Conservation (phyloP, 2,888 invertebrate genomes). For the Apodemia duryi region DNA sequence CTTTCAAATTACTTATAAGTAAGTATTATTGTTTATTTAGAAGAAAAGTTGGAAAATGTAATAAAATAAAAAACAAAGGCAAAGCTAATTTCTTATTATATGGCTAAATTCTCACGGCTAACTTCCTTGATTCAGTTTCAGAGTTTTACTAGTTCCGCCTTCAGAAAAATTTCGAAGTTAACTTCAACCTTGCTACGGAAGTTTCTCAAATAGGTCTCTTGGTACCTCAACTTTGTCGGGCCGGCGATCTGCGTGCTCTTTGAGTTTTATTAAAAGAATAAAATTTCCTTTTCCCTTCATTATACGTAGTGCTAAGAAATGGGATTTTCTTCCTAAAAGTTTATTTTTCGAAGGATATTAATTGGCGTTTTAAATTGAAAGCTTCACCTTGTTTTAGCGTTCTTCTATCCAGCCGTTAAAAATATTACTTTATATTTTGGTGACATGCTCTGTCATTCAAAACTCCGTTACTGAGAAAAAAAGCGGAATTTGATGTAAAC, state of each 20-base stretch:
- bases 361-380: no score
- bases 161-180: conserved; percentile 30
- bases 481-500: conserved; percentile 69
- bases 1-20: no score
- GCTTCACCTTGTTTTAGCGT: no score
- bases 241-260: conserved; percentile 34
- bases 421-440: no score
- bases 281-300: conserved; percentile 26
- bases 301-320: no score
- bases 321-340: no score
- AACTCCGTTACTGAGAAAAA: conserved; percentile 37
- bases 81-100: not conserved
- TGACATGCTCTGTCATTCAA: no score
- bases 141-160: conserved; percentile 34
- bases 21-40: not conserved
- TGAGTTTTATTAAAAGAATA: conserved; percentile 50
- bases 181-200: conserved; percentile 35
- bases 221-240: conserved; percentile 41
- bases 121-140: conserved; percentile 23
- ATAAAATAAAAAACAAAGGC: not conserved
- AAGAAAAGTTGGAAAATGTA: not conserved
- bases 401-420: no score
- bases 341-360: no score
- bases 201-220: conserved; percentile 37
- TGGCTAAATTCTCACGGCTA: conserved; percentile 4